These are phyloP conservation scores for Amphipyra tragopoginis DNA, from an alignment of 2,888 invertebrate genomes.

Conservation along the genomic window DNA sequence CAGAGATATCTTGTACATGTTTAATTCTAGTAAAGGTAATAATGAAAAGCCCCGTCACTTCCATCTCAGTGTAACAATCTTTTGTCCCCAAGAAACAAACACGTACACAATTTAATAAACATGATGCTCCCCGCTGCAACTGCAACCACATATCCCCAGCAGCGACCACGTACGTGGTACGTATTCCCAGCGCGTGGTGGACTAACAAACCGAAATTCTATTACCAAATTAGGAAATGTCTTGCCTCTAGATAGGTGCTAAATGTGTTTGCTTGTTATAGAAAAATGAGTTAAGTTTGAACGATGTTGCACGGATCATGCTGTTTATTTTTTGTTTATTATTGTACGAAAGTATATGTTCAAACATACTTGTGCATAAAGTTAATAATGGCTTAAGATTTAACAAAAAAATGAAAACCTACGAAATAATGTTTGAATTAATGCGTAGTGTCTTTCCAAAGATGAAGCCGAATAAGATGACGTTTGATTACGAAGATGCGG, in stretches of 20 bases:
- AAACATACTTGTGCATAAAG: no score
- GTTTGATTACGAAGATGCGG: no score
- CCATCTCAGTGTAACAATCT: background rate
- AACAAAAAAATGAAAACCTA: no score
- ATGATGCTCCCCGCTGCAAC: constrained; percentile 53
- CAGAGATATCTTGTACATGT: no score
- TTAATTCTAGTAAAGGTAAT: no score
- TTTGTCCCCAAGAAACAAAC: background rate
- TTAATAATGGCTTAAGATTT: no score
- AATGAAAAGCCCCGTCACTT: background rate
- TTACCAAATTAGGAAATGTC: constrained; percentile 84
- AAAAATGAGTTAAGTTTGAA: constrained; percentile 44
- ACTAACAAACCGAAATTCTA: constrained; percentile 87
- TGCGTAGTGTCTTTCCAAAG: no score
- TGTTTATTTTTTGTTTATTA: background rate
- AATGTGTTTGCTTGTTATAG: constrained; percentile 42
- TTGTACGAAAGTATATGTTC: no score
- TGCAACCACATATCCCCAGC: constrained; percentile 50
- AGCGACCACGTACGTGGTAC: constrained; percentile 76
- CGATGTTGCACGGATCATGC: background rate
- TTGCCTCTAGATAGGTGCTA: constrained; percentile 66
- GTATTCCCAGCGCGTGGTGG: constrained; percentile 81
- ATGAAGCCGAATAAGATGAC: no score
- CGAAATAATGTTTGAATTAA: no score
- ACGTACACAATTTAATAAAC: constrained; percentile 22